Evolutionary conservation across 2,888 invertebrate genomes (phyloP).

Genomic region (Hylaea fasciaria): DNA sequence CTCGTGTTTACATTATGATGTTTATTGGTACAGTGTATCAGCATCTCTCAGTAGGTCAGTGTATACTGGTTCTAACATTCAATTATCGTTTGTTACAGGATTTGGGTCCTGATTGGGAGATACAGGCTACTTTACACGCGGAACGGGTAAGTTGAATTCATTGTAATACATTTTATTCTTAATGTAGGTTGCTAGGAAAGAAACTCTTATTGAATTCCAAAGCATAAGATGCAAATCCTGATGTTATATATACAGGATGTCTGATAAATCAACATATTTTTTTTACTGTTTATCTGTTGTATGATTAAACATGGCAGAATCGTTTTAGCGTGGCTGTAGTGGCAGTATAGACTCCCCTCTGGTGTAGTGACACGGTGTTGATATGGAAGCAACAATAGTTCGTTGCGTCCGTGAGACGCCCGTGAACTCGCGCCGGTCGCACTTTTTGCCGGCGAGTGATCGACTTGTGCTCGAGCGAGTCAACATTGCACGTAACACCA

Average conservation of each 20-base stretch:
- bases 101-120: slow-evolving; percentile 48
- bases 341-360: slow-evolving; percentile 41
- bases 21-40: slow-evolving; percentile 15
- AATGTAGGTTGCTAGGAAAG: neutral
- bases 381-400: slow-evolving; percentile 55
- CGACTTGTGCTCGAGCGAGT: slow-evolving; percentile 50
- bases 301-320: slow-evolving; percentile 43
- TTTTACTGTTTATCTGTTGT: slow-evolving; percentile 11
- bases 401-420: slow-evolving; percentile 66
- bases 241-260: too few relatives aligned
- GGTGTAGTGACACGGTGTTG: slow-evolving; percentile 37
- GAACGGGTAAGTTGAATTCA: slow-evolving; percentile 47
- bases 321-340: too few relatives aligned
- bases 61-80: slow-evolving; percentile 19
- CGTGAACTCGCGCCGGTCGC: slow-evolving; percentile 65
- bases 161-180: neutral
- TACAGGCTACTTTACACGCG: slow-evolving; percentile 37
- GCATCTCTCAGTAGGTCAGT: slow-evolving; percentile 11
- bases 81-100: slow-evolving; percentile 56
- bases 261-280: neutral
- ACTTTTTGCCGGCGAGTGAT: slow-evolving; percentile 63
- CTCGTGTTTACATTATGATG: slow-evolving; percentile 26
- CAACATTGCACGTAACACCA: slow-evolving; percentile 43
- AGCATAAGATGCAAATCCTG: too few relatives aligned
- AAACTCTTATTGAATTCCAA: too few relatives aligned